phyloP scores from a whole-genome alignment of 2,797 vertebrate genomes.

The Sphenodon punctatus region DNA sequence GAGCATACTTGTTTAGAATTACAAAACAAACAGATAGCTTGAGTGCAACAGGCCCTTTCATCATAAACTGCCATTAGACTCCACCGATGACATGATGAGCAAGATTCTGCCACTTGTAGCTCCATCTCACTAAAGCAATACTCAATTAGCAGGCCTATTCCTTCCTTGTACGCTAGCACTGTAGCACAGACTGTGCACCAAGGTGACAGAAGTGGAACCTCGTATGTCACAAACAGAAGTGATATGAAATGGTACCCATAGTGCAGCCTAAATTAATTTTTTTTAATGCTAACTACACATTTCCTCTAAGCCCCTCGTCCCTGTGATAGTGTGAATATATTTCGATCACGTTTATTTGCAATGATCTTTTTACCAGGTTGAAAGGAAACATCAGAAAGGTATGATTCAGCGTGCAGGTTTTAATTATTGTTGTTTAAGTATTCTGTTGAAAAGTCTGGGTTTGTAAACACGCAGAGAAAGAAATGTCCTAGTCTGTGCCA shows the following conservation, averaged over 20 bases:
- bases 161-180: constrained; percentile 16
- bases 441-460: neutral
- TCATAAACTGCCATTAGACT: neutral
- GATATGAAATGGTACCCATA: neutral
- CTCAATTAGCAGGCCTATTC: neutral
- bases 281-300: neutral
- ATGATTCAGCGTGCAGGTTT: neutral
- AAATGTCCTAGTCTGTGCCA: neutral
- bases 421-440: constrained; percentile 40
- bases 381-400: constrained; percentile 4
- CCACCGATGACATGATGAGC: neutral
- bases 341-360: constrained; percentile 21
- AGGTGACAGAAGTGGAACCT: constrained; percentile 27
- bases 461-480: constrained; percentile 24
- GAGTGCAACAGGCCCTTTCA: constrained; percentile 2
- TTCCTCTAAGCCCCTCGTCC: constrained; percentile 14
- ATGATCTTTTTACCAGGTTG: neutral
- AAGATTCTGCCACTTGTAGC: neutral
- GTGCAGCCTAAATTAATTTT: constrained; percentile 1
- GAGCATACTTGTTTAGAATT: constrained; percentile 33
- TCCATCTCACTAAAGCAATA: too few species aligned
- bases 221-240: constrained; percentile 23
- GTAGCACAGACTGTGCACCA: neutral
- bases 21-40: constrained; percentile 40
- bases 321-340: neutral